Conservation (phyloP, 2,113 vertebrate species). For the Tenebrosternarchus preto region DNA sequence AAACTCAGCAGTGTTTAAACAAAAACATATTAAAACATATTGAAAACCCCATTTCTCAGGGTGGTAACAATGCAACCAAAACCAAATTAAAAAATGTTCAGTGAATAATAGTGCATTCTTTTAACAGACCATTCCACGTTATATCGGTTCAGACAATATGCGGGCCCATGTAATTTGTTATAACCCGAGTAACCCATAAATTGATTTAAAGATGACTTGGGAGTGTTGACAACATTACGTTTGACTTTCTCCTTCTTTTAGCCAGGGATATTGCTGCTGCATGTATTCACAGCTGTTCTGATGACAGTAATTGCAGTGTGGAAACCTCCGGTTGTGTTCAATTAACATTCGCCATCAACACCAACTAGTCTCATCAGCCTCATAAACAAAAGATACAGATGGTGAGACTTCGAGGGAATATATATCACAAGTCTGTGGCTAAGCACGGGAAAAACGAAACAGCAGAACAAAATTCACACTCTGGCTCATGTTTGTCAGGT, state of each 20-base stretch:
- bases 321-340: conserved; percentile 66
- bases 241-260: not conserved
- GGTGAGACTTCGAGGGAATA: conserved; percentile 51
- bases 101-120: not conserved
- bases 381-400: conserved; percentile 58
- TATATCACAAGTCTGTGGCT: conserved; percentile 42
- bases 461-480: too few relatives aligned
- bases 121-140: not conserved
- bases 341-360: conserved; percentile 60
- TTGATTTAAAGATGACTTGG: not conserved
- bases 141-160: not conserved
- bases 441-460: too few relatives aligned
- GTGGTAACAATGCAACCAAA: not conserved
- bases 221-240: not conserved
- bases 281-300: not conserved
- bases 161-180: not conserved
- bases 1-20: not conserved
- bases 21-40: not conserved
- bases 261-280: not conserved
- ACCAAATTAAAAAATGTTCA: not conserved
- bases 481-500: not conserved
- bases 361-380: conserved; percentile 55
- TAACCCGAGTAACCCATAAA: not conserved
- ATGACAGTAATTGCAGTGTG: conserved; percentile 62
- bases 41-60: not conserved